These are phyloP conservation scores for Camponotus pennsylvanicus DNA, from an alignment of 1,140 invertebrate genomes.

Conservation along the genomic window DNA sequence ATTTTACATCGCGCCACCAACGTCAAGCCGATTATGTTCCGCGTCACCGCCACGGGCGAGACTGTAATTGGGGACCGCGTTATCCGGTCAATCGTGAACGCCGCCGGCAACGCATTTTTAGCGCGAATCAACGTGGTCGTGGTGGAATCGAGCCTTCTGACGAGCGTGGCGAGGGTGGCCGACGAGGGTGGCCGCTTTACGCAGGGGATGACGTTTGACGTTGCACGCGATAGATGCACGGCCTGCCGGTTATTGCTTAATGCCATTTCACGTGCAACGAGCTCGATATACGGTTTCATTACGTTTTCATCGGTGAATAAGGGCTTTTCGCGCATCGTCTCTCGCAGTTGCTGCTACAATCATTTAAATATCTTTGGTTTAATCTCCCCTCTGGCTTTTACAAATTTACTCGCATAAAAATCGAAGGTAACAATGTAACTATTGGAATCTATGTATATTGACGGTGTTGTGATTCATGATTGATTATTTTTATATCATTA, in stretches of 20 bases:
- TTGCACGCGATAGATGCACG: constrained; percentile 64
- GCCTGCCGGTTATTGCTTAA: constrained; percentile 74
- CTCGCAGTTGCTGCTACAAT: background rate
- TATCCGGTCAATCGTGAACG: constrained; percentile 77
- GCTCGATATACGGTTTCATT: constrained; percentile 40
- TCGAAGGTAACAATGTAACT: background rate
- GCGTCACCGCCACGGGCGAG: constrained; percentile 67
- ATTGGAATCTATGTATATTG: background rate
- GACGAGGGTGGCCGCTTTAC: constrained; percentile 42
- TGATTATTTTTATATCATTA: constrained; percentile 16
- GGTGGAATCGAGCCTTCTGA: constrained; percentile 34
- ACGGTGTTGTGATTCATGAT: background rate
- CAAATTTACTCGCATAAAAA: background rate
- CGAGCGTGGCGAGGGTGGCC: background rate
- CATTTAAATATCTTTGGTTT: background rate
- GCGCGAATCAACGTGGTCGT: constrained; percentile 64
- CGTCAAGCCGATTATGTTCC: constrained; percentile 68
- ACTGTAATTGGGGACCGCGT: constrained; percentile 78
- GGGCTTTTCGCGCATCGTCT: constrained; percentile 2
- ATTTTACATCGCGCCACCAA: constrained; percentile 40
- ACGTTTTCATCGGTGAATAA: constrained; percentile 46
- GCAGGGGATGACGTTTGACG: constrained; percentile 69
- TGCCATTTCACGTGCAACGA: constrained; percentile 67
- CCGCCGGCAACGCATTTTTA: constrained; percentile 69
- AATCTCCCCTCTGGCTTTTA: background rate